These are phyloP conservation scores for Craterocephalus amniculus DNA, from an alignment of 2,797 vertebrate genomes.

Conservation along the genomic window DNA sequence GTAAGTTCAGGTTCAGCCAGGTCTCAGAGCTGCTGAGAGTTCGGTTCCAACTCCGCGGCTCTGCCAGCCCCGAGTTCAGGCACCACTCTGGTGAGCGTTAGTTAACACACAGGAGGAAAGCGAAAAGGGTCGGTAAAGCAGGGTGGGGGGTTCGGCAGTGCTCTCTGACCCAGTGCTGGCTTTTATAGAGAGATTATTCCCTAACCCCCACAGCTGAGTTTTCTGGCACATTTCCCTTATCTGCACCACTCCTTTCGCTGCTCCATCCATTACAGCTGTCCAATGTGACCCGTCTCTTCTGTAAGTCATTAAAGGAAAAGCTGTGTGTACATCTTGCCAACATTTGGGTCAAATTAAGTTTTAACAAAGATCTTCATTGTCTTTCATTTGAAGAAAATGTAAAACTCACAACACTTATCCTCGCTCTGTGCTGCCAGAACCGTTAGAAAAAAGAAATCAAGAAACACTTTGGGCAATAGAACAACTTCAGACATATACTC, in stretches of 20 bases:
- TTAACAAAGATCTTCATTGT: slow-evolving; percentile 68
- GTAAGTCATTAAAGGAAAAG: slow-evolving; percentile 69
- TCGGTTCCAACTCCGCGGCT: slow-evolving; percentile 62
- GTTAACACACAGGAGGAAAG: slow-evolving; percentile 80
- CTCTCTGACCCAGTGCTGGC: slow-evolving; percentile 78
- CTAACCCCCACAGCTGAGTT: slow-evolving; percentile 75
- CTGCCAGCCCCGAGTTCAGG: slow-evolving; percentile 65
- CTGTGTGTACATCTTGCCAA: slow-evolving; percentile 50
- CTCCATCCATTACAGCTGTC: slow-evolving; percentile 75
- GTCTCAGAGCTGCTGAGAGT: slow-evolving; percentile 68
- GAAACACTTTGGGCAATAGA: slow-evolving; percentile 52
- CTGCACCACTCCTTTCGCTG: slow-evolving; percentile 61
- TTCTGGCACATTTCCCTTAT: slow-evolving; percentile 76
- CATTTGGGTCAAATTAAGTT: slow-evolving; percentile 73
- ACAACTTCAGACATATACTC: slow-evolving; percentile 53
- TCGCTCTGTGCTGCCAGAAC: slow-evolving; percentile 41
- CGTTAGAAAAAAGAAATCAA: slow-evolving; percentile 50
- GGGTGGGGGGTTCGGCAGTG: slow-evolving; percentile 43
- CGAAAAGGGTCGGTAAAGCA: slow-evolving; percentile 17
- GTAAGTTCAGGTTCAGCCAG: slow-evolving; percentile 62
- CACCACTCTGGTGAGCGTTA: slow-evolving; percentile 78
- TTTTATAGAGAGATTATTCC: slow-evolving; percentile 83
- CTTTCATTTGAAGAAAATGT: slow-evolving; percentile 46
- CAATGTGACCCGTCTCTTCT: slow-evolving; percentile 75
- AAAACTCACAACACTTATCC: slow-evolving; percentile 55